A percentile compares a stretch with the other conserved stretches of the same genome.
phyloP scores from a whole-genome alignment of 1,140 invertebrate species.

The Callitettix versicolor region DNA sequence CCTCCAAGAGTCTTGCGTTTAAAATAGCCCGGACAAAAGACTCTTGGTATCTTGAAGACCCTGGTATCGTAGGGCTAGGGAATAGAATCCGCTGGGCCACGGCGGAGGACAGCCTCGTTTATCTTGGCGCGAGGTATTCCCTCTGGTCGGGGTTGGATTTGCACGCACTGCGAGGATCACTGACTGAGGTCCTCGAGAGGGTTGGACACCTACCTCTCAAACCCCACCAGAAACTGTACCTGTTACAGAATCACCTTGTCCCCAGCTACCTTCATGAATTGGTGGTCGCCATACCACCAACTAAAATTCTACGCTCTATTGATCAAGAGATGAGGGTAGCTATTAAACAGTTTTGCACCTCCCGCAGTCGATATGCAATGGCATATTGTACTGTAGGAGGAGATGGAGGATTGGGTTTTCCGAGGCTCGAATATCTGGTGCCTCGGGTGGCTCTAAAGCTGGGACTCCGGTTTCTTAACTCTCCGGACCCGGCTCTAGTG shows the following conservation, averaged over 20 bases:
- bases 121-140: slow-evolving; percentile 18
- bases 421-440: background rate
- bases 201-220: background rate
- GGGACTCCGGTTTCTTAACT: background rate
- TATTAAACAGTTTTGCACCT: no score
- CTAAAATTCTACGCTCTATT: background rate
- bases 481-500: background rate
- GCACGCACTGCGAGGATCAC: background rate
- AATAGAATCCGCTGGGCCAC: background rate
- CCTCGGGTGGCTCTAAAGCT: background rate
- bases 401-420: background rate
- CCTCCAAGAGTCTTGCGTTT: slow-evolving; percentile 12
- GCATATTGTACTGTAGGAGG: no score
- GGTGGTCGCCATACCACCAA: background rate
- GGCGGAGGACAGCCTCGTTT: slow-evolving; percentile 8
- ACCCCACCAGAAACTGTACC: no score
- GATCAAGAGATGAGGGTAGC: background rate
- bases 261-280: background rate
- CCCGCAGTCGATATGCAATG: no score
- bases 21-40: background rate
- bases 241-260: background rate
- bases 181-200: slow-evolving; percentile 1
- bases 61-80: background rate
- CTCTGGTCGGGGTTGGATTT: background rate
- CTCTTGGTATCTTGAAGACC: slow-evolving; percentile 15